phyloP scores from a whole-genome alignment of 1,140 invertebrate genomes.

The Cephus cinctus region DNA sequence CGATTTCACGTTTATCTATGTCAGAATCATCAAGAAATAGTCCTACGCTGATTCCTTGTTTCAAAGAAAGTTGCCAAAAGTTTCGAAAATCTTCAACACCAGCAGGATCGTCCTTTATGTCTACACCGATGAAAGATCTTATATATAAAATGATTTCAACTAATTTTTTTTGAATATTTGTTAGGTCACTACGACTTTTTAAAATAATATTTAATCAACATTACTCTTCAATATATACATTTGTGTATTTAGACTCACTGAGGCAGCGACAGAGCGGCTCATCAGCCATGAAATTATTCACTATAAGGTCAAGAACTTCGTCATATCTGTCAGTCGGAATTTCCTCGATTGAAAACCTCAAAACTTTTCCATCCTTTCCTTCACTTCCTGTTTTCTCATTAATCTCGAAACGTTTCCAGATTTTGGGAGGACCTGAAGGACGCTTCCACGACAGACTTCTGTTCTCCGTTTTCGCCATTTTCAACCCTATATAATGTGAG shows the following conservation, averaged over 20 bases:
- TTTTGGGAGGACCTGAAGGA: background rate
- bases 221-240: no score
- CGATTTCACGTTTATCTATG: background rate
- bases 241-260: background rate
- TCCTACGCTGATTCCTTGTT: background rate
- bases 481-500: no score
- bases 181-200: no score
- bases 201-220: no score
- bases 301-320: slow-evolving; percentile 3
- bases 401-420: background rate
- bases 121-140: background rate
- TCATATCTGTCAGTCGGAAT: background rate
- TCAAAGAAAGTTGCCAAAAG: background rate
- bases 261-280: background rate
- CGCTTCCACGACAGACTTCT: background rate
- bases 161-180: background rate
- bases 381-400: background rate
- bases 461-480: no score
- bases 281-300: slow-evolving; percentile 1
- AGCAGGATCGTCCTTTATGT: background rate
- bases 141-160: background rate
- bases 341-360: slow-evolving; percentile 6
- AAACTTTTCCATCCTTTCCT: slow-evolving; percentile 3
- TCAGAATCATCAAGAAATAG: background rate
- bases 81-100: background rate